Evolutionary conservation across 2,888 invertebrate species (phyloP).

Genomic region (Alloscopus bannaensis): DNA sequence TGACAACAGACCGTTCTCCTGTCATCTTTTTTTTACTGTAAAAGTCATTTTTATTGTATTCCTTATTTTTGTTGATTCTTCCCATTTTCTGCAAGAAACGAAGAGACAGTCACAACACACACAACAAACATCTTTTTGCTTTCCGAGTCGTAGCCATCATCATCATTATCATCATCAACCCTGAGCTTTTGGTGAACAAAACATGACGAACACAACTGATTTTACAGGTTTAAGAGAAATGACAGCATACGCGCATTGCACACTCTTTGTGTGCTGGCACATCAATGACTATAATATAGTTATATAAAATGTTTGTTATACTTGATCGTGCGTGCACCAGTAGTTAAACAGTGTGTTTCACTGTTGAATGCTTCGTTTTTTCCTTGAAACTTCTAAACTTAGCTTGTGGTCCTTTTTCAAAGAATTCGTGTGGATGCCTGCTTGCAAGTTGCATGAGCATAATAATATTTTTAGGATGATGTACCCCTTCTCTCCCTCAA

Average conservation of each 20-base stretch:
- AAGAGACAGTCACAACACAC: no score
- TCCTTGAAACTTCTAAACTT: conserved; percentile 21
- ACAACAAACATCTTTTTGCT: no score
- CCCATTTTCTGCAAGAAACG: conserved; percentile 4
- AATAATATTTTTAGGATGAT: conserved; percentile 25
- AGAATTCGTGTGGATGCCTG: conserved; percentile 27
- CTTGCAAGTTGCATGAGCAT: conserved; percentile 10
- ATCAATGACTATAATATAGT: neutral
- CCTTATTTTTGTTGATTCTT: conserved; percentile 32
- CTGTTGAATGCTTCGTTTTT: neutral
- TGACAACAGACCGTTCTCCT: conserved; percentile 46
- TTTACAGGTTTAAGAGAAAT: conserved; percentile 18
- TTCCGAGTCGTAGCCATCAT: no score
- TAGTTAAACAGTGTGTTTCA: conserved; percentile 7
- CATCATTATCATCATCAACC: no score
- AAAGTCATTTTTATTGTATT: conserved; percentile 13
- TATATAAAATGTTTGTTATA: conserved; percentile 26
- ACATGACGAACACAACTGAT: neutral
- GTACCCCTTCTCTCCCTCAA: no score
- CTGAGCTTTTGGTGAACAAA: no score
- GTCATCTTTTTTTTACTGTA: conserved; percentile 14
- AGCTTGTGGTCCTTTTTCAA: conserved; percentile 25
- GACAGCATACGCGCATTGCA: no score
- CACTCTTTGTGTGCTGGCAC: no score
- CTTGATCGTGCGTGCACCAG: conserved; percentile 24